Base-by-base conservation (phyloP, 2,888 invertebrate genomes). In the Antheraea yamamai region DNA sequence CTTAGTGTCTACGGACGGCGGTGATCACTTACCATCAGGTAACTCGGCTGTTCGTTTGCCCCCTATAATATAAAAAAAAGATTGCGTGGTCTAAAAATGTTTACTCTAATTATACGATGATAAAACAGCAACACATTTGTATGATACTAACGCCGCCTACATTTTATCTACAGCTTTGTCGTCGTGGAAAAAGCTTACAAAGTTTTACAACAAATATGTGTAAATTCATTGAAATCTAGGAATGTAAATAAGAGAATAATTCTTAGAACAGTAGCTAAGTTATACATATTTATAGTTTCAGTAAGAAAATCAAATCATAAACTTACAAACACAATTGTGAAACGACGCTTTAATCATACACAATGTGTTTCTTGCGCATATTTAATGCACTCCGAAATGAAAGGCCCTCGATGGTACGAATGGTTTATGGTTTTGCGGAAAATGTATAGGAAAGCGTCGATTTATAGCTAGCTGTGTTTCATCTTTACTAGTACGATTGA, bases 341-440 rank as follows among this genome's bases (percentile, higher is more conserved):
- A 73, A 75, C 20, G 55, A 68, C 35, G 6, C 74, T 77, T 81
- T 78, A 80, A 81, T 81, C 83, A 82, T 76, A 77, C 75, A 80
- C 78, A 79, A 80, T 78, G 76, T 76, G 74, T 77, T 74, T 78
- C 77, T 76, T 76, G 55, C 61, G 72, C 75, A 77, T 77, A 78
- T 79, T 77, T 77, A 81, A 78, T 77, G 76, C 77, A 74, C 73
- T 72, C 74, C 58, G 77, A 81, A 81, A 79, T 80, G 83, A 81
- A 81, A 80, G 79, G 78, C 76, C 73, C 76, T 76, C 79, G 76
- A 78, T 76, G 79, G 77, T 79, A 79, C 79, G 77, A 75, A 79
- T 79, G 81, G 81, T 83, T 80, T 81, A 81, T 78, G 77, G 76
- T 76, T 75, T 77, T 73, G 78, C 79, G 76, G 80, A 78, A 79